phyloP scores from a whole-genome alignment of 2,113 vertebrate genomes.

The Boulengerochromis microlepis region DNA sequence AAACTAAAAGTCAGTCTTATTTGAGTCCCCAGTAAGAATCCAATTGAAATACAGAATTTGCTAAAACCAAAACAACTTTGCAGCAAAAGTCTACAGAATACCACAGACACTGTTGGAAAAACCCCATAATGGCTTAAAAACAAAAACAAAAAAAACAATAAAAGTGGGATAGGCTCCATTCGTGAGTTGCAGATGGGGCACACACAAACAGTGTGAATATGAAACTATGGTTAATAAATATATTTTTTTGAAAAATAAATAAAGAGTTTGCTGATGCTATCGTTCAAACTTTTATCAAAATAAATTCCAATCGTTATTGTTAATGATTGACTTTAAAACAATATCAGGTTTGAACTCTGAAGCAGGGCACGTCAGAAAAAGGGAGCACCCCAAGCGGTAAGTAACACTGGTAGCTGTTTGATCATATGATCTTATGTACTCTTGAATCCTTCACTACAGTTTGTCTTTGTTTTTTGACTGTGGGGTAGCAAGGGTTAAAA shows the following conservation, averaged over 20 bases:
- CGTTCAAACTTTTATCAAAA: background rate
- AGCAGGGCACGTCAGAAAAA: background rate
- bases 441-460: background rate
- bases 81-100: background rate
- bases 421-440: background rate
- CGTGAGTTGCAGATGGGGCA: background rate
- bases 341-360: background rate
- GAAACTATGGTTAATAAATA: background rate
- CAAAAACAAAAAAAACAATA: background rate
- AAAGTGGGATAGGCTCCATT: background rate
- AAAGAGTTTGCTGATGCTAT: background rate
- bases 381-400: background rate
- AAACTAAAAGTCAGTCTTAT: background rate
- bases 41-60: background rate
- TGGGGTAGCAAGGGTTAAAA: constrained; percentile 35
- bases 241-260: background rate
- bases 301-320: background rate
- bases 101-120: background rate
- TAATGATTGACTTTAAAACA: background rate
- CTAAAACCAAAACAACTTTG: background rate
- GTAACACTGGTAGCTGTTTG: no score
- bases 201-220: background rate
- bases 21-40: background rate
- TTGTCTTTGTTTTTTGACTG: background rate
- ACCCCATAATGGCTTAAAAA: background rate